A percentile compares a stretch with the other conserved stretches of the same genome.
Conservation (phyloP, 2,113 vertebrate species). For the Ptilorrhoa leucosticta region DNA sequence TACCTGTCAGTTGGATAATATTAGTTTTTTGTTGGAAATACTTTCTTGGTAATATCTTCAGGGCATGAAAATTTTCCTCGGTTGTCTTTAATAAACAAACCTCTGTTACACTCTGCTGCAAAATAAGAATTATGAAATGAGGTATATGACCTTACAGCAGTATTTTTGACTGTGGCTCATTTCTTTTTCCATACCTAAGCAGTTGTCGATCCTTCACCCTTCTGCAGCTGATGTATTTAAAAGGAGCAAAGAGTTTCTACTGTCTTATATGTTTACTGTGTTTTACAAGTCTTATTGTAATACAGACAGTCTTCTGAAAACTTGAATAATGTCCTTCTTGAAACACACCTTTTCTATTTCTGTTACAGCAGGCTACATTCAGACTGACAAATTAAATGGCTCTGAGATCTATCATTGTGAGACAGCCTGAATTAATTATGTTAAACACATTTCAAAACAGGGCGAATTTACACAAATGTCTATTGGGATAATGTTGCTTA, state of each 20-base stretch:
- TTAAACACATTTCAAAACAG: neutral
- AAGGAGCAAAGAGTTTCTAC: neutral
- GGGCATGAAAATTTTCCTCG: neutral
- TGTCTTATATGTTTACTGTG: neutral
- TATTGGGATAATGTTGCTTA: neutral
- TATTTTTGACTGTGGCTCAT: neutral
- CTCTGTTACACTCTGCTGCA: neutral
- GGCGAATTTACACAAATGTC: neutral
- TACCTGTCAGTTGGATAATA: neutral
- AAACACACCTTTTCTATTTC: neutral
- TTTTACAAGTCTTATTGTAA: neutral
- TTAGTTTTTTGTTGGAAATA: neutral
- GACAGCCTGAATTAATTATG: neutral
- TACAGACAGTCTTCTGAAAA: neutral
- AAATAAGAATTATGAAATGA: neutral
- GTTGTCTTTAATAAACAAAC: neutral
- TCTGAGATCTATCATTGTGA: neutral
- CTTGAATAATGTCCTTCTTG: neutral
- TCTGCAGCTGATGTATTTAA: neutral
- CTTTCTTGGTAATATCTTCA: neutral
- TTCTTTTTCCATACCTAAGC: neutral
- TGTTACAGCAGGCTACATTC: neutral
- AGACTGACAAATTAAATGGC: neutral
- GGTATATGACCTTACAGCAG: neutral
- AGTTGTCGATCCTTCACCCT: neutral